Conservation (phyloP, 2,797 vertebrate genomes). For the Alfaro cultratus region DNA sequence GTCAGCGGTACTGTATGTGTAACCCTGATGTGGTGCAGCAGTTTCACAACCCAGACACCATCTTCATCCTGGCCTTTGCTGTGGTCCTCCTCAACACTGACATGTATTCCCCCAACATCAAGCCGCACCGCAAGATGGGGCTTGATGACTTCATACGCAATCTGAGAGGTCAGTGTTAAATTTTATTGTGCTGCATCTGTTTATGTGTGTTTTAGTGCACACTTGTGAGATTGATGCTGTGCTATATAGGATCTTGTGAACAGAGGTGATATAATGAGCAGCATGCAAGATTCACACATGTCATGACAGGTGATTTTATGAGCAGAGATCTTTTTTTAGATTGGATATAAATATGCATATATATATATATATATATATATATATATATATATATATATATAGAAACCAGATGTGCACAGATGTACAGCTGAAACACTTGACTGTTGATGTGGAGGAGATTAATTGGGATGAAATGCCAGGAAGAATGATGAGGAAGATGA, state of each 20-base stretch:
- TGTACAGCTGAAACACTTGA: conserved; percentile 8
- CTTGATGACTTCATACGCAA: conserved; percentile 99
- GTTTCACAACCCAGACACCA: conserved; percentile 99
- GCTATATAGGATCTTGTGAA: background rate
- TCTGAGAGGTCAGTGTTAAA: conserved; percentile 87
- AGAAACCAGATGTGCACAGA: conserved; percentile 10
- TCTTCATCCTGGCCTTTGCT: conserved; percentile 98
- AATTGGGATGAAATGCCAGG: conserved; percentile 13
- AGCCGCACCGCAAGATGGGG: conserved; percentile 99
- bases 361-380: background rate
- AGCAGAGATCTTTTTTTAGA: conserved; percentile 1
- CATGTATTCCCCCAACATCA: conserved; percentile 99
- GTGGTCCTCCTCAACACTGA: conserved; percentile 99
- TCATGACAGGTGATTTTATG: conserved; percentile 39
- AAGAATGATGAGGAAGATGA: conserved; percentile 29
- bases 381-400: background rate
- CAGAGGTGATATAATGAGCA: conserved; percentile 27
- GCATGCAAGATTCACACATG: conserved; percentile 32
- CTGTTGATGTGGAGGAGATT: conserved; percentile 22
- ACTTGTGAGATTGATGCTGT: background rate
- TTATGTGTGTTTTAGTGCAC: background rate
- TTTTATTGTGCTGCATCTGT: background rate
- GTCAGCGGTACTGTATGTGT: conserved; percentile 99
- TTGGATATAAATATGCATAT: background rate
- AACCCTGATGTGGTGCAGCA: conserved; percentile 99